Conservation (phyloP, 2,888 invertebrate species). For the Drosophila kambysellisi region DNA sequence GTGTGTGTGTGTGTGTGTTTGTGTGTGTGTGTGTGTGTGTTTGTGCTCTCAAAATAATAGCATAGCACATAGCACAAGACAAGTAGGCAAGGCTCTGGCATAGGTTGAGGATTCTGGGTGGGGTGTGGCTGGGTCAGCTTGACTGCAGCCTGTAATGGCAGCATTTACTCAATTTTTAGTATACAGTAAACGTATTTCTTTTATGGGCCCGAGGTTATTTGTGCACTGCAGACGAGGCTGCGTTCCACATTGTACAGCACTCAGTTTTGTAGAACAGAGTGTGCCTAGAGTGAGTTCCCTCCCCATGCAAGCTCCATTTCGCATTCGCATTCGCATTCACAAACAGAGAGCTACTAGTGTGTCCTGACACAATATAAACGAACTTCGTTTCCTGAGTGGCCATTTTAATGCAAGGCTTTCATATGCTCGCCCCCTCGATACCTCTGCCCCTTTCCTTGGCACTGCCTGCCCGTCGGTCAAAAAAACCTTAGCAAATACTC, state of each 20-base stretch:
- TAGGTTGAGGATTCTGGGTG: conserved; percentile 14
- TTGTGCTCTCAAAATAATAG: conserved; percentile 75
- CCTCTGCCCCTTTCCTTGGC: not conserved
- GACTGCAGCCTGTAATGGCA: conserved; percentile 74
- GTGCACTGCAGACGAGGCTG: conserved; percentile 61
- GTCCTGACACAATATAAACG: conserved; percentile 80
- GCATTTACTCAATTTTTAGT: conserved; percentile 80
- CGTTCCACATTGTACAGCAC: conserved; percentile 52
- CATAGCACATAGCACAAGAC: conserved; percentile 54
- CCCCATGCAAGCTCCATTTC: conserved; percentile 17
- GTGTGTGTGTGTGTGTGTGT: conserved; percentile 18
- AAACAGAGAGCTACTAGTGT: conserved; percentile 67
- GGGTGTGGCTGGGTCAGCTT: conserved; percentile 21
- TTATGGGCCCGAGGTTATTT: conserved; percentile 73
- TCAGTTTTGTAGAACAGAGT: not conserved
- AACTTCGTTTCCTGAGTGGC: conserved; percentile 80
- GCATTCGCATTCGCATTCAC: conserved; percentile 49
- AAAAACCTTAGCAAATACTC: conserved; percentile 69
- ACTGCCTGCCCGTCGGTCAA: conserved; percentile 17
- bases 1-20: conserved; percentile 22
- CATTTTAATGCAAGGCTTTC: conserved; percentile 77
- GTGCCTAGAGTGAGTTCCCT: not conserved
- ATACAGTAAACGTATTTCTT: conserved; percentile 80
- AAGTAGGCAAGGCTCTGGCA: conserved; percentile 30
- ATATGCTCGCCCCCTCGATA: conserved; percentile 34